These are phyloP conservation scores for Paramormyrops hopkinsi DNA, from an alignment of 2,797 vertebrate species.

Conservation along the genomic window DNA sequence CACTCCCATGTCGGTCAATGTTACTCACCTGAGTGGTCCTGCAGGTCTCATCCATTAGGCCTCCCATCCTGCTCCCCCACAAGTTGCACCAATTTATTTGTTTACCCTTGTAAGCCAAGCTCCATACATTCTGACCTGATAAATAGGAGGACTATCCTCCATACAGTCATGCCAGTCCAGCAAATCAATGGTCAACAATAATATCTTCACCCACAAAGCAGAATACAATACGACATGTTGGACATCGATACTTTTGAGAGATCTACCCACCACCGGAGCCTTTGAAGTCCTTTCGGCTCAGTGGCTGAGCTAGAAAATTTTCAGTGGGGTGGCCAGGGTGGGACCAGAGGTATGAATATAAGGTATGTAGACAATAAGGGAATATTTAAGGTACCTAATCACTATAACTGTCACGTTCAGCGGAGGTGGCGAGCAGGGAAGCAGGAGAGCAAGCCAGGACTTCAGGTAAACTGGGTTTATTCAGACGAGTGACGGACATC, in stretches of 20 bases:
- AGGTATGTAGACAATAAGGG: too few relatives aligned
- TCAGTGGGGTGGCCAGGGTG: background rate
- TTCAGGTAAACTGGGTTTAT: too few relatives aligned
- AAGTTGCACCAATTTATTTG: background rate
- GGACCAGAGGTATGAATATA: too few relatives aligned
- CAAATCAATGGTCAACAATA: background rate
- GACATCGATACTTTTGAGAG: background rate
- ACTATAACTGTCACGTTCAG: too few relatives aligned
- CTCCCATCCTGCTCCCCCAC: background rate
- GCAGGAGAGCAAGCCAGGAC: too few relatives aligned
- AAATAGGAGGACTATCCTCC: background rate
- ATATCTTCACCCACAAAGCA: background rate
- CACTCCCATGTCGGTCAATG: background rate
- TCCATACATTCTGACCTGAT: background rate
- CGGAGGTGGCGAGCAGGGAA: too few relatives aligned
- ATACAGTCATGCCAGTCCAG: background rate
- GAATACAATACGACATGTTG: background rate
- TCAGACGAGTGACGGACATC: too few relatives aligned
- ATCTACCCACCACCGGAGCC: background rate
- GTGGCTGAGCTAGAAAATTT: background rate
- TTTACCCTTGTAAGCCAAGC: background rate
- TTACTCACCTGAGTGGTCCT: background rate
- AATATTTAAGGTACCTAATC: too few relatives aligned
- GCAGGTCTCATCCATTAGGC: background rate
- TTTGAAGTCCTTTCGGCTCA: background rate